phyloP scores from a whole-genome alignment of 1,140 invertebrate genomes.

The Zaprionus nigranus region DNA sequence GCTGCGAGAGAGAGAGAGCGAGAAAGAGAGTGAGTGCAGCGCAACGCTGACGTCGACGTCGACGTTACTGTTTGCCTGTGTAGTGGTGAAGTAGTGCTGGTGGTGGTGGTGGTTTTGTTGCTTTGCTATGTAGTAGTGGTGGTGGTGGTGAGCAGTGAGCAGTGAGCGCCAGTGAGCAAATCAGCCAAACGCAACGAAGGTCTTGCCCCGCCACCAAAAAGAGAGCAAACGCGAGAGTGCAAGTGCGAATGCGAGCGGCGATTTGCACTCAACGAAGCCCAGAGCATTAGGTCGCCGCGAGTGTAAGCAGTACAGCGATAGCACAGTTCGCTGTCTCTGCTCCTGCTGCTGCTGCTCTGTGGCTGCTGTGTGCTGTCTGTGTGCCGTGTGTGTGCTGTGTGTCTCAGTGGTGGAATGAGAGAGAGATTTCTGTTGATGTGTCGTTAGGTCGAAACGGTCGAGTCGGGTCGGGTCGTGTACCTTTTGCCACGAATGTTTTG shows the following conservation, averaged over 20 bases:
- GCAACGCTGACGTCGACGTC: background rate
- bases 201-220: conserved; percentile 76
- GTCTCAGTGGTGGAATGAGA: conserved; percentile 75
- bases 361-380: conserved; percentile 34
- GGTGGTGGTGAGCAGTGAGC: conserved; percentile 11
- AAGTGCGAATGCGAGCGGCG: conserved; percentile 46
- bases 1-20: conserved; percentile 20
- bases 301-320: conserved; percentile 53
- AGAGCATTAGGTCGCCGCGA: background rate
- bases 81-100: conserved; percentile 1
- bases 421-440: conserved; percentile 84
- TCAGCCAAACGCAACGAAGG: conserved; percentile 83
- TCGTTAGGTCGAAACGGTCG: conserved; percentile 85
- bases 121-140: conserved; percentile 26
- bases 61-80: background rate
- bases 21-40: conserved; percentile 2
- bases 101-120: conserved; percentile 37
- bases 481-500: conserved; percentile 85
- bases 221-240: conserved; percentile 24
- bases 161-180: conserved; percentile 51
- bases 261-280: conserved; percentile 66
- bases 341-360: background rate
- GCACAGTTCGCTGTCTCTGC: conserved; percentile 16
- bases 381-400: conserved; percentile 22
- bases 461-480: conserved; percentile 85